Evolutionary conservation across 2,888 invertebrate species (phyloP), one percentile per base, ranked within the genome.

Genomic region (Parnassius orleans): DNA sequence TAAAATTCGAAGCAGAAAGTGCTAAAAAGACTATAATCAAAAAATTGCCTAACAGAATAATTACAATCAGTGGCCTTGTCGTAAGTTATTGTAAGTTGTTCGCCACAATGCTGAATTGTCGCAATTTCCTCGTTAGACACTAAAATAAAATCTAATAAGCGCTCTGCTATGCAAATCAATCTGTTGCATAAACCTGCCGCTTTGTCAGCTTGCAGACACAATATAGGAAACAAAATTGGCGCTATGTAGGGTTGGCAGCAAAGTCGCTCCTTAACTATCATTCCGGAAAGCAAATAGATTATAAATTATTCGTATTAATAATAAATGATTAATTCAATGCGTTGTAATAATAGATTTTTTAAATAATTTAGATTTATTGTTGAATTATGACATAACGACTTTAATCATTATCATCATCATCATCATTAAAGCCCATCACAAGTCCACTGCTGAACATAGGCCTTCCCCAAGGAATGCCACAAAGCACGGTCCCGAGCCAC

Each of bases 151-250:
- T 73, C 69, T 78, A 80, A 83, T 86, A 84, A 84, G 73, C 74
- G 75, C 77, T 83, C 77, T 78, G 77, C 80, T 81, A 82, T 80
- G 83, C 80, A 83, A 83, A 86, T 86, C 83, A 80, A 81, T 81
- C 76, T 63, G 70, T 80, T 84, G 77, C 80, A 72, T 75, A 83
- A 80, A 72, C 67, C 68, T 66, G 67, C 64, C 66, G 70, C 73
- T 77, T 78, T 80, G 81, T 81, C 76, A 78, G 75, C 55, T 63
- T 68, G 66, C 65, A 68, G 67, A 72, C 74, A 75, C 76, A 74
- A 78, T 76, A 68, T 73, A 77, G 78, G 78, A 79, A 78, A 78
- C 72, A 64, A 66, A 66, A 66, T 68, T 60, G 47, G 44, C 14
- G 19, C 43, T 48, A 58, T 60, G 33, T 69, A 77, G 75, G 75